Evolutionary conservation across 1,140 invertebrate species (phyloP), one percentile per base, ranked within the genome.

Genomic region (Pseudobourletiella spinata): DNA sequence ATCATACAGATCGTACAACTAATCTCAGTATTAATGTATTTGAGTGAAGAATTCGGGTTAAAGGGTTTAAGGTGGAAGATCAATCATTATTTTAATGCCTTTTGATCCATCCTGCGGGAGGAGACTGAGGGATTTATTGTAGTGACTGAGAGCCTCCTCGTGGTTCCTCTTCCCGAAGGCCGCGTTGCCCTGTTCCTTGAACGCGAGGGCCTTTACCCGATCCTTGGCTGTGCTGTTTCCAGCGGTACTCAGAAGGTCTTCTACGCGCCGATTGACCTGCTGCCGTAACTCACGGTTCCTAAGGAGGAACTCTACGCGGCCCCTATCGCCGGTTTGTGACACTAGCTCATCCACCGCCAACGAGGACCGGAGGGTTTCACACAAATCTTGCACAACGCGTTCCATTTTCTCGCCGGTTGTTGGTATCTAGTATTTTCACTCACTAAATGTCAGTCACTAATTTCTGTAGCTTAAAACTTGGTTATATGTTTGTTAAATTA

Each of bases 101-200:
- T 60, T 62, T 11, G 35, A 61, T 4, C 48, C 63, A 24, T 59
- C 50, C n/a, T 58, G 65, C 18, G 64, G 64, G 57, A 70, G 65
- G 50, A 28, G 65, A 1, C 57, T 25, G 14, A 67, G 18, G 50
- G 55, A 54, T 63, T 84, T 79, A 48, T 83, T 87, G 74, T 95
- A 95, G 3, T 81, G 74, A 26, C 83, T 75, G 64, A 91, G 75
- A 0, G 91, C 86, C 68, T 82, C 80, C n/a, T 76, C 65, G 78
- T 86, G 91, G 68, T 88, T 81, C 57, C 85, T 85, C 67, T 80
- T 80, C 64, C 86, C 84, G 68, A 92, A 94, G 24, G 80, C 82
- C 48, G 80, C 78, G 71, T 94, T 95, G n/a, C 89, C 92, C 54
- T 80, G 77, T 51, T 84, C 81, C 75, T 93, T 90, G 2, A 85